Evolutionary conservation across 2,797 vertebrate species (phyloP), one percentile per base, ranked within the genome.

Genomic region (Okamejei kenojei): DNA sequence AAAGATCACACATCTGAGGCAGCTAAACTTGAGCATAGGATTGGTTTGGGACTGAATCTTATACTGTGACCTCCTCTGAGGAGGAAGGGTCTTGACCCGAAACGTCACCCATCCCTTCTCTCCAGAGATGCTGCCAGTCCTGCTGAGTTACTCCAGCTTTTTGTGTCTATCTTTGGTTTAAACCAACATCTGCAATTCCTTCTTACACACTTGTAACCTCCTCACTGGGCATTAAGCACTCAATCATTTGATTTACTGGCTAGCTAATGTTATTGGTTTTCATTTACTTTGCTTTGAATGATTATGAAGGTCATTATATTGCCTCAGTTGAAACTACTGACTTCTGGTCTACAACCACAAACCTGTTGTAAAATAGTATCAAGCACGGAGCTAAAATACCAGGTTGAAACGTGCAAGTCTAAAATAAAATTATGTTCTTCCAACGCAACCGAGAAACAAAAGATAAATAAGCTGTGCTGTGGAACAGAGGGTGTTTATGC

Each of bases 241-340:
- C 73, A 92, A 29, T 13, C 71, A n/a, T 76, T 92, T 74, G n/a
- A 76, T 38, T 38, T 7, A 92, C 35, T 7, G 71, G 11, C 35
- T 71, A 92, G 38, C 45, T 74, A 91, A 54, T 45, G 90, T 76
- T 92, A 38, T 54, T 92, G 71, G 71, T 73, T 76, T 92, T 92
- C 76, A 92, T 29, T 92, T 74, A 54, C 32, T 92, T 74, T 76
- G 23, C 26, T 74, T 76, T 74, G 90, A 26, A n/a, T 76, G 71
- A 54, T 45, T 58, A n/a, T 92, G 23, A n/a, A 73, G 45, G 35
- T 92, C 45, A 92, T 8, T 26, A 54, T 15, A 91, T 2, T 74
- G 68, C 35, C 71, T 73, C 68, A 38, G 65, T 19, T 90, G 32
- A 73, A 45, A 45, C 32, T 38, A 35, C 32, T 68, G 32, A 29